Evolutionary conservation across 2,797 vertebrate species (phyloP), one percentile per base, ranked within the genome.

Genomic region (Triplophysa bombifrons): DNA sequence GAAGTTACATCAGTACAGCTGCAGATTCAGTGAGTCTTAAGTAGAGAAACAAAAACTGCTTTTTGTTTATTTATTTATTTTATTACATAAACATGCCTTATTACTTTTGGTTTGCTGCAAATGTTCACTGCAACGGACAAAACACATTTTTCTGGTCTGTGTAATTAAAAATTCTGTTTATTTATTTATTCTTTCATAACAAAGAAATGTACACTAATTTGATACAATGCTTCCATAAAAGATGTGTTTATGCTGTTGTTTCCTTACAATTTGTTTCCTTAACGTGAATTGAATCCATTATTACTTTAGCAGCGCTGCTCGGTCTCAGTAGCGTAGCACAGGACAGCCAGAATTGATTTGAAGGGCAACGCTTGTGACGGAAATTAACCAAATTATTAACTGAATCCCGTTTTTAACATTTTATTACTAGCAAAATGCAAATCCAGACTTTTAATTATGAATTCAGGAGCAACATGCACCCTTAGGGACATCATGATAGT

Each of bases 141-240:
- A 80, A 63, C 53, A 67, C 3, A 22, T 77, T 84, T 80, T 71
- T 71, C 74, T 78, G 70, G 72, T 81, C 64, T 55, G 80, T 70
- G 58, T 74, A 76, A 85, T 85, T 80, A 81, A 83, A 85, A 70
- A 80, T 76, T 71, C 50, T 61, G 70, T 74, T 86, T 71, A 80
- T 85, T 76, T 78, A 79, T 63, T 72, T 44, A 74, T 84, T 84
- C 30, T 78, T 83, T 83, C 55, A 81, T 66, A 80, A 75, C 34
- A 71, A 50, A 76, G 38, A 22, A 55, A 22, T 25, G 25, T 20
- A 19, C 48, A 67, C 69, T 63, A 72, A 70, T 75, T 83, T 75
- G 14, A 66, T 44, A 50, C 55, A 81, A 76, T 55, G 78, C 48
- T 80, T 80, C 71, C 78, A 51, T 72, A 85, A 72, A 80, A 63